Evolutionary conservation across 2,797 vertebrate genomes (phyloP).

Genomic region (Sebastes miniatus): DNA sequence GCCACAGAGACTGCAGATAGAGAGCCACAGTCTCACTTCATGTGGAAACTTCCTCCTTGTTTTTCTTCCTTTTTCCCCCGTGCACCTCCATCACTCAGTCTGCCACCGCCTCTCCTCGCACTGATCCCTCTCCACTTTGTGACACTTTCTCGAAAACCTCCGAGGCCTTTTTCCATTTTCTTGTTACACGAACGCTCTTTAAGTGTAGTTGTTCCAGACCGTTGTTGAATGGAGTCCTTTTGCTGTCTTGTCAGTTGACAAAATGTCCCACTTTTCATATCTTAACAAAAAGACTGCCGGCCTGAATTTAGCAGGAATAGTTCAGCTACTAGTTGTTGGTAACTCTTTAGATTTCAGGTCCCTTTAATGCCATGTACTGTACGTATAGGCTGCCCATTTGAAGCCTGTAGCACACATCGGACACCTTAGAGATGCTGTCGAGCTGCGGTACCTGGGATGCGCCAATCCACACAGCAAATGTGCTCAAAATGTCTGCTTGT

Average conservation of each 20-base stretch:
- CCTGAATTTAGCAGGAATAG: not conserved
- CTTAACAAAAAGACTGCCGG: not conserved
- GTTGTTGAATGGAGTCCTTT: not conserved
- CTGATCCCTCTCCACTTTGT: constrained; percentile 6
- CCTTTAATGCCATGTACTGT: not conserved
- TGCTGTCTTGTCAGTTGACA: not conserved
- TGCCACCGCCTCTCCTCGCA: not conserved
- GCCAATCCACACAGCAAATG: not conserved
- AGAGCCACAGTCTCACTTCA: not conserved
- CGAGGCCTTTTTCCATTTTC: constrained; percentile 13
- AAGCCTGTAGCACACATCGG: not conserved
- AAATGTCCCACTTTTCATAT: not conserved
- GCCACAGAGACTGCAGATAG: not conserved
- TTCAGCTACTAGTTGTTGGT: not conserved
- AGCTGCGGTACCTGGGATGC: not conserved
- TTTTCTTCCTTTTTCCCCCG: constrained; percentile 3
- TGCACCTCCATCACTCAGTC: constrained; percentile 25
- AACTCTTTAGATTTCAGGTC: not conserved
- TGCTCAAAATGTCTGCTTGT: not conserved
- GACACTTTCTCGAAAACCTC: constrained; percentile 8
- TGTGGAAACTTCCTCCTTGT: not conserved
- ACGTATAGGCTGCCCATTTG: not conserved
- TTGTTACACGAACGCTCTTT: not conserved
- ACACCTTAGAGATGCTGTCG: not conserved
- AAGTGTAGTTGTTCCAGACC: not conserved